Percentiles rank a stretch among this genome's conserved stretches.
phyloP scores from a whole-genome alignment of 2,113 vertebrate genomes.

The Dolichallabes microphthalmus region DNA sequence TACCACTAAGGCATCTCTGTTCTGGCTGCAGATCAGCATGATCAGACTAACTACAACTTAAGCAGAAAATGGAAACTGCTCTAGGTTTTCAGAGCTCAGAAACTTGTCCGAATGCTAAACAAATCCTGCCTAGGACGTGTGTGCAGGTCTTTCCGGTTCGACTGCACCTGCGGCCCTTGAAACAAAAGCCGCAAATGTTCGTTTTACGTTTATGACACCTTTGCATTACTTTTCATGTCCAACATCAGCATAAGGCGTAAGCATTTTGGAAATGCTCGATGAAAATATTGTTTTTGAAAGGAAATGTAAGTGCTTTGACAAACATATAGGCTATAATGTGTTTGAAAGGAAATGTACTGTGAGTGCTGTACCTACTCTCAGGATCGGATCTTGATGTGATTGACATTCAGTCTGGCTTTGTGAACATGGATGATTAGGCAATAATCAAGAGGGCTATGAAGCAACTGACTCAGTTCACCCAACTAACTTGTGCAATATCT shows the following conservation, averaged over 20 bases:
- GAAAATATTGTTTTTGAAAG: too few species aligned
- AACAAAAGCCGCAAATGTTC: constrained; percentile 45
- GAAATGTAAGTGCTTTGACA: neutral
- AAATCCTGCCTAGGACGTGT: constrained; percentile 8
- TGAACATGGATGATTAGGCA: neutral
- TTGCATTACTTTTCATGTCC: neutral
- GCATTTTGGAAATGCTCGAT: neutral
- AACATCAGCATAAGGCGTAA: neutral
- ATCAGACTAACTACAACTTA: neutral
- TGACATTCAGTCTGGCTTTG: neutral
- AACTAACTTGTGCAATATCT: neutral
- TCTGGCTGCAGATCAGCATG: neutral
- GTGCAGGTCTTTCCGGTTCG: constrained; percentile 74
- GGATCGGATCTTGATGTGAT: neutral
- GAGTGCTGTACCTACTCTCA: neutral
- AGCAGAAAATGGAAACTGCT: neutral
- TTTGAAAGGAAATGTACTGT: neutral
- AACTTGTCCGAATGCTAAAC: neutral
- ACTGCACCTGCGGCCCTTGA: constrained; percentile 55
- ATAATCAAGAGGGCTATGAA: neutral
- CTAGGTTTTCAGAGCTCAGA: neutral
- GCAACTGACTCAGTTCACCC: constrained; percentile 7
- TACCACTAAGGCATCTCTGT: neutral
- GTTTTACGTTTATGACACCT: constrained; percentile 9
- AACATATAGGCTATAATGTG: neutral